Conservation (phyloP, 2,888 invertebrate species). For the Syritta pipiens region DNA sequence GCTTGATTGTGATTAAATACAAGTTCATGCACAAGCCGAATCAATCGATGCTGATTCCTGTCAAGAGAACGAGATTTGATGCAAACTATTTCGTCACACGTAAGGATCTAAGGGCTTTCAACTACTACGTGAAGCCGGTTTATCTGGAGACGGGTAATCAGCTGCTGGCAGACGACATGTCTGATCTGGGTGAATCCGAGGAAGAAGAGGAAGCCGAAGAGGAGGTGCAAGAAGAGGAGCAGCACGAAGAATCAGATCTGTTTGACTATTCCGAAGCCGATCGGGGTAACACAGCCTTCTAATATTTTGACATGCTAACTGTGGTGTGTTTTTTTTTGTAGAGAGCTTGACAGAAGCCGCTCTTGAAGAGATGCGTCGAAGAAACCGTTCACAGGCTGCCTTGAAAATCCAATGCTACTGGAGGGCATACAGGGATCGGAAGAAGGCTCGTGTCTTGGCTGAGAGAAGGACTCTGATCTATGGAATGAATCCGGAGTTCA, state of each 20-base stretch:
- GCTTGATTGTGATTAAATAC: constrained; percentile 71
- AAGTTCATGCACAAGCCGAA: constrained; percentile 74
- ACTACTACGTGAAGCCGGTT: constrained; percentile 52
- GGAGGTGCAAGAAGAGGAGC: constrained; percentile 3
- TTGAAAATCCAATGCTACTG: constrained; percentile 73
- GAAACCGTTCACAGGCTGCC: constrained; percentile 68
- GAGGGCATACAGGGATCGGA: constrained; percentile 72
- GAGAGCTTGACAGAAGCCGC: background rate
- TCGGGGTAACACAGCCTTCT: background rate
- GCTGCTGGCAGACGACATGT: constrained; percentile 12
- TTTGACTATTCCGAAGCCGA: background rate
- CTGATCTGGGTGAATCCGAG: background rate
- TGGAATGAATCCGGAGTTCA: constrained; percentile 77
- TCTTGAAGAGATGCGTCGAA: background rate
- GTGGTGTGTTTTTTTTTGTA: background rate
- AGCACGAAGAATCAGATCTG: background rate
- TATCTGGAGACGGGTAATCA: background rate
- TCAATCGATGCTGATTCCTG: constrained; percentile 74
- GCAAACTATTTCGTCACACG: constrained; percentile 71
- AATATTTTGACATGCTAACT: no score
- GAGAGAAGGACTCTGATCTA: constrained; percentile 74
- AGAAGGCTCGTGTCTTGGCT: constrained; percentile 43
- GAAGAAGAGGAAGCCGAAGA: background rate
- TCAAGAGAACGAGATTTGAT: constrained; percentile 75
- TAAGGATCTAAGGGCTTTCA: constrained; percentile 27